phyloP scores from a whole-genome alignment of 2,797 vertebrate genomes.

The Brachyalestes nurse region DNA sequence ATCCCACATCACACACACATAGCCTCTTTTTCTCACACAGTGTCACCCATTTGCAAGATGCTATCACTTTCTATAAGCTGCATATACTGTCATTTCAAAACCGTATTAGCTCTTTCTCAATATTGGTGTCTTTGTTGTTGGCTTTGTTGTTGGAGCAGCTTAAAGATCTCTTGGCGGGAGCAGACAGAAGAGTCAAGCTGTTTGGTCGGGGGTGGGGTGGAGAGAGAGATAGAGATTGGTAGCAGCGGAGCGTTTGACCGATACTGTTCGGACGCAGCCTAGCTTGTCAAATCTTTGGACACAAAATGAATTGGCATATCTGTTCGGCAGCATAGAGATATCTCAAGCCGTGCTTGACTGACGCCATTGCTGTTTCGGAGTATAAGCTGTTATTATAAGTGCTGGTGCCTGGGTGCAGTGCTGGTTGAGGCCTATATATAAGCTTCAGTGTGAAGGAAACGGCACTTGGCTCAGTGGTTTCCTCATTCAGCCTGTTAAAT shows the following conservation, averaged over 20 bases:
- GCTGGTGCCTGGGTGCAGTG: constrained; percentile 20
- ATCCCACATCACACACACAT: constrained; percentile 45
- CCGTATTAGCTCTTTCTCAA: constrained; percentile 68
- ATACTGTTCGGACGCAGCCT: constrained; percentile 95
- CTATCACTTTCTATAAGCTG: constrained; percentile 40
- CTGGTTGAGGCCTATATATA: constrained; percentile 33
- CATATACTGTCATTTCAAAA: constrained; percentile 70
- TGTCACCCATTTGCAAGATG: constrained; percentile 55
- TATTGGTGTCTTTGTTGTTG: constrained; percentile 77
- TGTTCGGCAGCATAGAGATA: constrained; percentile 86
- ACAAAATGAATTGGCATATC: constrained; percentile 95
- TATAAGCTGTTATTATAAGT: constrained; percentile 40
- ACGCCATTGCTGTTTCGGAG: not conserved
- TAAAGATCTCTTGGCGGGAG: constrained; percentile 67
- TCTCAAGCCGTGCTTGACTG: constrained; percentile 90
- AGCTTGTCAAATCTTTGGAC: constrained; percentile 94
- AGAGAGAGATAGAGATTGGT: constrained; percentile 69
- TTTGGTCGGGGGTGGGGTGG: constrained; percentile 48
- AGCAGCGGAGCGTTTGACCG: constrained; percentile 87
- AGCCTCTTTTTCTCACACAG: constrained; percentile 46
- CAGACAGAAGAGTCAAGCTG: constrained; percentile 66
- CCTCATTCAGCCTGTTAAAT: constrained; percentile 44
- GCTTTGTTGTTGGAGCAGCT: constrained; percentile 81
- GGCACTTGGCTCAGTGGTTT: constrained; percentile 18
- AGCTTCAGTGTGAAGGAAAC: constrained; percentile 26